Evolutionary conservation across 2,888 invertebrate genomes (phyloP).

Genomic region (Dusona sp.): DNA sequence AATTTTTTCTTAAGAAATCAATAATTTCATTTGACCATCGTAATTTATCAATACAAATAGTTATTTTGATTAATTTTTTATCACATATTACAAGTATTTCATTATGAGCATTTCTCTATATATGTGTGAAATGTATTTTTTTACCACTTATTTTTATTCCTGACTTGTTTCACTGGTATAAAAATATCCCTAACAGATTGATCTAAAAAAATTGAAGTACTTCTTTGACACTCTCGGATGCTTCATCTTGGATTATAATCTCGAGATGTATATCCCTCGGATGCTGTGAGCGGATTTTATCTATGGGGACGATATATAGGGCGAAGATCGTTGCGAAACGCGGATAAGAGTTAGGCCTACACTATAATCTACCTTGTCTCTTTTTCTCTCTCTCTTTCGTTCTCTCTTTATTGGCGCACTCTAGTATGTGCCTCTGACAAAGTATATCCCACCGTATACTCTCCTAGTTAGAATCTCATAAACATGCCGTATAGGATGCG

Average conservation of each 20-base stretch:
- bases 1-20: neutral
- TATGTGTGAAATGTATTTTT: no score
- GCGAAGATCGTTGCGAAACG: conserved; percentile 49
- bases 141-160: neutral
- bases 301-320: conserved; percentile 50
- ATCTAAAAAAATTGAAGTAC: neutral
- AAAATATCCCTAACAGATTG: conserved; percentile 6
- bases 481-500: conserved; percentile 72
- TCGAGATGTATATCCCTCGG: conserved; percentile 51
- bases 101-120: neutral
- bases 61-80: neutral
- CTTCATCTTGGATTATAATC: conserved; percentile 41
- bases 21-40: neutral
- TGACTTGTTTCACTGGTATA: neutral
- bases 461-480: conserved; percentile 70
- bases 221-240: conserved; percentile 34
- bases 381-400: neutral
- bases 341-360: conserved; percentile 49
- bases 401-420: conserved; percentile 25
- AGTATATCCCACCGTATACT: conserved; percentile 50
- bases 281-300: conserved; percentile 44
- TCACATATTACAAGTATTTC: neutral
- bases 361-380: conserved; percentile 28
- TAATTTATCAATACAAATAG: neutral
- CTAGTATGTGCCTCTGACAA: conserved; percentile 32